Conservation (phyloP, 2,797 vertebrate species). For the Lepidocolaptes lacrymiger region DNA sequence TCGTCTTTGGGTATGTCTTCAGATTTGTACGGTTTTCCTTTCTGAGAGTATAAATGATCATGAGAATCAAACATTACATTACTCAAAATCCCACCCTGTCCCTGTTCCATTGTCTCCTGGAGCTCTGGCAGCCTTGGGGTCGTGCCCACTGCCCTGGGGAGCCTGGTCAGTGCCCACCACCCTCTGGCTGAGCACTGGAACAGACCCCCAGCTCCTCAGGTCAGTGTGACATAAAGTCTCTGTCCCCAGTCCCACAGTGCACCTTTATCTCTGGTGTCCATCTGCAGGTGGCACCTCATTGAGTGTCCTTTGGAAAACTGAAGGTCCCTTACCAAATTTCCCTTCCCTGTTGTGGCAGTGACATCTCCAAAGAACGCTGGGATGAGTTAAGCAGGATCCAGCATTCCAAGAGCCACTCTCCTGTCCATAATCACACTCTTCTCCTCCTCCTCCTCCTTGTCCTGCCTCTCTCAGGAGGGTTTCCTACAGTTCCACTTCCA, state of each 20-base stretch:
- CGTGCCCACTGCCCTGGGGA: background rate
- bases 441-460: background rate
- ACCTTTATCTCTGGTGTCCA: background rate
- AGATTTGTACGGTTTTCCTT: background rate
- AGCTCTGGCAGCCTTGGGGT: background rate
- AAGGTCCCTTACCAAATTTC: background rate
- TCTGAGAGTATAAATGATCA: background rate
- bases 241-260: background rate
- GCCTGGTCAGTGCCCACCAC: background rate
- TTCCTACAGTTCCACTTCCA: background rate
- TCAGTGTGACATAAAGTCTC: fast-evolving
- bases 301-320: background rate
- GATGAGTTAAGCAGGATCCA: background rate
- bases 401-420: background rate
- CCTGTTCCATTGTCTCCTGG: background rate
- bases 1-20: fast-evolving
- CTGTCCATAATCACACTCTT: background rate
- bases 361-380: background rate
- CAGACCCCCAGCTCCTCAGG: fast-evolving
- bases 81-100: background rate
- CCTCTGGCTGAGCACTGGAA: background rate
- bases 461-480: background rate
- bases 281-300: background rate
- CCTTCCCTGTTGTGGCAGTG: background rate
- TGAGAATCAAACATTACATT: background rate